Percentiles rank a stretch among this genome's conserved stretches.
phyloP scores from a whole-genome alignment of 2,888 invertebrate genomes.

The Gasteruption jaculator region DNA sequence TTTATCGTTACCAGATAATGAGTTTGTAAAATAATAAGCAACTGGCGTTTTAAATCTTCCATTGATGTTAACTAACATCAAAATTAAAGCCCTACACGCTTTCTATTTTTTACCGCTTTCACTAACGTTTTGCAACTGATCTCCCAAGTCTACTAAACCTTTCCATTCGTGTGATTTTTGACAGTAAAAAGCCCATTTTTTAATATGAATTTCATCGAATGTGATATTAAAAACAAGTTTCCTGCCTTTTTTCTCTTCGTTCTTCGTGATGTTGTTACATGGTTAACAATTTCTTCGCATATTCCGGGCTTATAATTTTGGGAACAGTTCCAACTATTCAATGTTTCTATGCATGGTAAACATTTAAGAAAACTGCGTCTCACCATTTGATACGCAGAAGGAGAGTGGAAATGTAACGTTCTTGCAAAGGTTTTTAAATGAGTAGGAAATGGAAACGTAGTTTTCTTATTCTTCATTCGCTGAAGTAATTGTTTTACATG shows the following conservation, averaged over 20 bases:
- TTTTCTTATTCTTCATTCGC: too few relatives aligned
- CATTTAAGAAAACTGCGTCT: too few relatives aligned
- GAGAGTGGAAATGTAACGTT: too few relatives aligned
- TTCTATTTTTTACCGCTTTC: slow-evolving; percentile 1
- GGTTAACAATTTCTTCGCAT: slow-evolving; percentile 14
- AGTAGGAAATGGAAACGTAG: too few relatives aligned
- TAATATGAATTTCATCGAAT: slow-evolving; percentile 22
- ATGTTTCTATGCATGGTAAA: too few relatives aligned
- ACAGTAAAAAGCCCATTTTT: slow-evolving; percentile 9
- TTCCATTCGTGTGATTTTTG: slow-evolving; percentile 13
- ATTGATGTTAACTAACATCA: slow-evolving; percentile 20
- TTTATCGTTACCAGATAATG: slow-evolving; percentile 10
- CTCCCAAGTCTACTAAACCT: slow-evolving; percentile 18
- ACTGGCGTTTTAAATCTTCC: slow-evolving; percentile 16
- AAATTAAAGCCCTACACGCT: slow-evolving; percentile 16
- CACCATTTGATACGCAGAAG: too few relatives aligned
- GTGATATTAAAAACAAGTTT: slow-evolving; percentile 19
- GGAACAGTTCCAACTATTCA: too few relatives aligned
- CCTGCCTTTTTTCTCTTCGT: slow-evolving; percentile 8
- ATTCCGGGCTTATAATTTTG: too few relatives aligned
- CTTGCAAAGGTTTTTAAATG: too few relatives aligned
- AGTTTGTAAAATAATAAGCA: slow-evolving; percentile 14
- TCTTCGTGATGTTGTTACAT: slow-evolving; percentile 13
- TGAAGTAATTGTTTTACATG: too few relatives aligned
- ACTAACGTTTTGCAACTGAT: slow-evolving; percentile 10